Evolutionary conservation across 2,888 invertebrate genomes (phyloP).

Genomic region (Nebria brevicollis): DNA sequence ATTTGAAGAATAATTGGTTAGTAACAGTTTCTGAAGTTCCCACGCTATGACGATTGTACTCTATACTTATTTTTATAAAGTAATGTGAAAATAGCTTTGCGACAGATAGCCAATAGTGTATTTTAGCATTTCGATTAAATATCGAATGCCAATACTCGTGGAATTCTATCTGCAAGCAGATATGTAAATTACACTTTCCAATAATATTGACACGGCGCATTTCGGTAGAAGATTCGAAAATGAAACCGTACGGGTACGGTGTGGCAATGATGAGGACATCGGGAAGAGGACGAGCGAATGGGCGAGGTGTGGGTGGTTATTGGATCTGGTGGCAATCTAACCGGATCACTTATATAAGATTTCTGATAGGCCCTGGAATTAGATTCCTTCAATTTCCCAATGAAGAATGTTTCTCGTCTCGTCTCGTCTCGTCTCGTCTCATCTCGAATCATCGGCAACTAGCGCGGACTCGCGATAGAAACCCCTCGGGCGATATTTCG

Average conservation of each 20-base stretch:
- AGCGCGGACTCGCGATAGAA: background rate
- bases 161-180: slow-evolving; percentile 9
- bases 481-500: slow-evolving; percentile 11
- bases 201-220: slow-evolving; percentile 18
- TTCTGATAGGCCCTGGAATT: slow-evolving; percentile 38
- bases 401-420: slow-evolving; percentile 40
- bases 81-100: background rate
- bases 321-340: slow-evolving; percentile 22
- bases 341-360: slow-evolving; percentile 21
- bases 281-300: background rate
- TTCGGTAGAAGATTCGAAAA: slow-evolving; percentile 3
- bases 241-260: background rate
- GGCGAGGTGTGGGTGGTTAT: slow-evolving; percentile 18
- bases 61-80: background rate
- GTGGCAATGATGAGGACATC: background rate
- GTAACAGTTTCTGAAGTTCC: no score
- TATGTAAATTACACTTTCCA: slow-evolving; percentile 13
- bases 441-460: background rate
- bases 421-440: slow-evolving; percentile 9
- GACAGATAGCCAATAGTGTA: background rate
- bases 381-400: slow-evolving; percentile 46
- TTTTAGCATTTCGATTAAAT: background rate
- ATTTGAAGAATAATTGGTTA: no score
- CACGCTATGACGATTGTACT: no score
- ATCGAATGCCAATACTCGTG: background rate